Conservation (phyloP, 2,888 invertebrate species). For the Plusia festucae region DNA sequence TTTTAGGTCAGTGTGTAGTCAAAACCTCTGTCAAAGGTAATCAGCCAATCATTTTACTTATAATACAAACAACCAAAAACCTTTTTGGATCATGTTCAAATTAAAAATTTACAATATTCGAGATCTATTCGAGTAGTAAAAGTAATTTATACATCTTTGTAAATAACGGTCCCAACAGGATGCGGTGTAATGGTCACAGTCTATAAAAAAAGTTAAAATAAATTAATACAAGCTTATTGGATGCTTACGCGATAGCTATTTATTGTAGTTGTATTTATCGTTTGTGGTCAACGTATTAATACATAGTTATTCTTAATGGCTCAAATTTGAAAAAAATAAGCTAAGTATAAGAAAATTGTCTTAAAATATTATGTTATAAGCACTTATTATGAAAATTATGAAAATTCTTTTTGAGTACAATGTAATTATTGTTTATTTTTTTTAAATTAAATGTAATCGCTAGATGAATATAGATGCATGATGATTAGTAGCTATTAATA, state of each 20-base stretch:
- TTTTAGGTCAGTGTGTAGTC: no score
- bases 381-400: no score
- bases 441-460: not conserved
- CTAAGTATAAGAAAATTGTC: constrained; percentile 9
- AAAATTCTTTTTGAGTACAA: constrained; percentile 7
- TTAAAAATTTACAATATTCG: not conserved
- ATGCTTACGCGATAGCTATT: constrained; percentile 48
- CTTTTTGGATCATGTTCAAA: not conserved
- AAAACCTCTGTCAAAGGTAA: no score
- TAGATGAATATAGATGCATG: not conserved
- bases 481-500: not conserved
- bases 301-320: constrained; percentile 12
- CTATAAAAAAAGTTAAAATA: constrained; percentile 62
- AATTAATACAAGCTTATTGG: constrained; percentile 43
- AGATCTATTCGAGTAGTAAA: constrained; percentile 1
- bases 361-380: not conserved
- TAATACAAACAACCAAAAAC: no score
- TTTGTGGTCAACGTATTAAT: constrained; percentile 23
- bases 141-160: constrained; percentile 47
- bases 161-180: constrained; percentile 61
- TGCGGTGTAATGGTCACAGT: constrained; percentile 66
- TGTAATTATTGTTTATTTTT: not conserved
- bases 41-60: no score
- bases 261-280: constrained; percentile 40
- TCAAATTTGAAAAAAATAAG: constrained; percentile 20